These are phyloP conservation scores for Papilio polyxenes DNA, from an alignment of 1,140 invertebrate species.

Conservation along the genomic window DNA sequence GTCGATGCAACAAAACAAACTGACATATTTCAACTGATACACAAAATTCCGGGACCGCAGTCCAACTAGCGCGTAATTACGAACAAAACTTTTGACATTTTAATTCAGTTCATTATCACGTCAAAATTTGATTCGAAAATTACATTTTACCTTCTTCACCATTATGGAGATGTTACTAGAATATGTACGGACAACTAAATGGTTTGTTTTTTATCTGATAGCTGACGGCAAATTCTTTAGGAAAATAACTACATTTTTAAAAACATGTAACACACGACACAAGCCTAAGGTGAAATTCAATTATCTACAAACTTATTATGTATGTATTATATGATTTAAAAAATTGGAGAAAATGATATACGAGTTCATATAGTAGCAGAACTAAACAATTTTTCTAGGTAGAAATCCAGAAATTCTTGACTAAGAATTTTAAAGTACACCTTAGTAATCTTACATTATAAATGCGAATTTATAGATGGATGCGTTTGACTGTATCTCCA, in stretches of 20 bases:
- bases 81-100: conserved; percentile 29
- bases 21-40: background rate
- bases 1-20: background rate
- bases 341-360: no score
- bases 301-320: no score
- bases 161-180: conserved; percentile 32
- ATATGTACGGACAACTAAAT: background rate
- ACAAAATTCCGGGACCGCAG: background rate
- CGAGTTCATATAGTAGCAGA: background rate
- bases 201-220: conserved; percentile 5
- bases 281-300: no score
- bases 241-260: background rate
- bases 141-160: conserved; percentile 28
- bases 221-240: background rate
- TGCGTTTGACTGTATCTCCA: no score
- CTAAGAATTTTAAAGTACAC: no score
- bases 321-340: no score
- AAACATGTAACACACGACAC: no score
- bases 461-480: no score
- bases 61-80: conserved; percentile 13
- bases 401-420: no score
- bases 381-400: background rate
- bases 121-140: conserved; percentile 38
- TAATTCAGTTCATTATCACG: conserved; percentile 32
- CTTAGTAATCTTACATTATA: no score